A percentile compares a stretch with the other conserved stretches of the same genome.
Conservation (phyloP, 1,140 invertebrate genomes). For the Nebria ingens region DNA sequence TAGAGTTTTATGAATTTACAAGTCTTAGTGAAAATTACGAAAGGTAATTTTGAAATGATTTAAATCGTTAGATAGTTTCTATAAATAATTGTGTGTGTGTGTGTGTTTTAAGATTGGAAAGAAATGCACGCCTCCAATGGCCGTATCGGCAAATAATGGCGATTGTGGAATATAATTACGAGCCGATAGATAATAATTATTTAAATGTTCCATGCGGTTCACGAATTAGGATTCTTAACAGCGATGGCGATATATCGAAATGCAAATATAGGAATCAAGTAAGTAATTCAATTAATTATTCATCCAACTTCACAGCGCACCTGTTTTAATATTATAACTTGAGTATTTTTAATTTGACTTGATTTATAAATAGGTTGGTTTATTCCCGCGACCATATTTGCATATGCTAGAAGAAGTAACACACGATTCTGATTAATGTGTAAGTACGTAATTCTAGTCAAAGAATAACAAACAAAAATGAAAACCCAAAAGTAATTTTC, state of each 20-base stretch:
- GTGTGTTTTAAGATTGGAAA: constrained; percentile 20
- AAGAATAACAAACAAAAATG: not conserved
- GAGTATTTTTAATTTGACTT: no score
- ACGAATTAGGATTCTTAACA: constrained; percentile 63
- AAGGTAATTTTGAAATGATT: constrained; percentile 37
- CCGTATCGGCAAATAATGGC: constrained; percentile 62
- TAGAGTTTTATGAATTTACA: constrained; percentile 76
- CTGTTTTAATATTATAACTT: not conserved
- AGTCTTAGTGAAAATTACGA: constrained; percentile 80
- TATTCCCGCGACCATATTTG: constrained; percentile 55
- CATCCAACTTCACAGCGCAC: no score
- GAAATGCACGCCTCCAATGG: constrained; percentile 54
- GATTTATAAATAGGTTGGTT: constrained; percentile 40
- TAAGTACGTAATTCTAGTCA: constrained; percentile 2
- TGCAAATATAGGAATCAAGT: constrained; percentile 56
- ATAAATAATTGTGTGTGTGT: constrained; percentile 11
- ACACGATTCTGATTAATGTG: constrained; percentile 2
- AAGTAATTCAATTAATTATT: constrained; percentile 18
- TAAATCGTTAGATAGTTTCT: not conserved
- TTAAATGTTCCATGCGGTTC: constrained; percentile 64
- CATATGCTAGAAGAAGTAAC: constrained; percentile 28
- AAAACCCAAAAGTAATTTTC: not conserved
- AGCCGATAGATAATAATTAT: constrained; percentile 62
- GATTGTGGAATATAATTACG: constrained; percentile 61
- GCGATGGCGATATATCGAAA: constrained; percentile 73